Conservation (phyloP, 2,888 invertebrate species). For the Suillia variegata region DNA sequence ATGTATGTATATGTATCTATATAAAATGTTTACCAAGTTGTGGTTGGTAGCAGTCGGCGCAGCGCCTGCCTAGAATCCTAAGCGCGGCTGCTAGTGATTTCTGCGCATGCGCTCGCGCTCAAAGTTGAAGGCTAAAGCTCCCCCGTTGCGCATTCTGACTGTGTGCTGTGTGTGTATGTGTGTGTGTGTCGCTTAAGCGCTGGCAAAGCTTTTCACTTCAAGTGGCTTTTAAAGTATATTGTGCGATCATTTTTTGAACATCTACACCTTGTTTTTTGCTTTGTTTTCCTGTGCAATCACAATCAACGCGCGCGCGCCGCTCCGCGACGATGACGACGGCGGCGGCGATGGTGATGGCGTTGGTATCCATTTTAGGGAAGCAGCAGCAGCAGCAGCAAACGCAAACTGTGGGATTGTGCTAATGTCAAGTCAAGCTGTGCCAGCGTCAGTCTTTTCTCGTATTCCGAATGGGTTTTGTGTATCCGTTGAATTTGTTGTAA, state of each 20-base stretch:
- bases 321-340: too few species aligned
- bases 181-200: neutral
- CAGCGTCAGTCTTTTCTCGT: slow-evolving; percentile 22
- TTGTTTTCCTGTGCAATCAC: neutral
- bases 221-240: slow-evolving; percentile 8
- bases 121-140: slow-evolving; percentile 16
- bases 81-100: neutral
- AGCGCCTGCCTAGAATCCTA: slow-evolving; percentile 7
- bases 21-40: too few species aligned
- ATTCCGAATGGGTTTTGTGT: neutral
- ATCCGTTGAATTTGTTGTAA: slow-evolving; percentile 56
- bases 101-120: neutral
- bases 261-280: slow-evolving; percentile 25
- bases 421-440: slow-evolving; percentile 59
- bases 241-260: slow-evolving; percentile 27
- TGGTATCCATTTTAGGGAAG: slow-evolving; percentile 49
- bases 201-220: slow-evolving; percentile 19
- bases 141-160: slow-evolving; percentile 25
- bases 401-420: slow-evolving; percentile 56
- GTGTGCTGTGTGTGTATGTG: too few species aligned
- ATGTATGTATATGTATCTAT: too few species aligned
- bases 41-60: neutral
- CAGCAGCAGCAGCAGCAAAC: too few species aligned
- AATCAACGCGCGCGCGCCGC: neutral
- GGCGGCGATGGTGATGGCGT: neutral